Conservation (phyloP, 2,113 vertebrate genomes). For the Formicarius rufipectus region DNA sequence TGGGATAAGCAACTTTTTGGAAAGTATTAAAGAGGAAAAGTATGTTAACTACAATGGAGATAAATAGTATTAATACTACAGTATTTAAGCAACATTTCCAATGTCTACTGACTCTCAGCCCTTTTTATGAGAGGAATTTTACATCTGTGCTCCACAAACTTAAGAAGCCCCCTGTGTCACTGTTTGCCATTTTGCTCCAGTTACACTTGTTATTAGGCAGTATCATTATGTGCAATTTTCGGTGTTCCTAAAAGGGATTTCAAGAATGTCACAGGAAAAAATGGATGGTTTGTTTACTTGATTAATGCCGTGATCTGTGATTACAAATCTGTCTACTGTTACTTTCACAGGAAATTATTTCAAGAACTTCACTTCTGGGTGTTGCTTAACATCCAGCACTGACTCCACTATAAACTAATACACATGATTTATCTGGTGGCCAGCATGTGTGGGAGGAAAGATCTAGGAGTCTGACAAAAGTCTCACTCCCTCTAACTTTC, state of each 20-base stretch:
- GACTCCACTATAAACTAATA: slow-evolving; percentile 48
- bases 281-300: slow-evolving; percentile 64
- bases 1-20: background rate
- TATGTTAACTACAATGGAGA: background rate
- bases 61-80: background rate
- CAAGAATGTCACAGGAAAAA: slow-evolving; percentile 57
- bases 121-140: background rate
- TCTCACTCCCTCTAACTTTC: slow-evolving; percentile 44
- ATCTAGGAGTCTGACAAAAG: slow-evolving; percentile 54
- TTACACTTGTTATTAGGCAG: slow-evolving; percentile 6
- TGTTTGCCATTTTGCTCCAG: background rate
- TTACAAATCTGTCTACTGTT: slow-evolving; percentile 68
- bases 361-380: slow-evolving; percentile 70
- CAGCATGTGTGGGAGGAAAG: slow-evolving; percentile 61
- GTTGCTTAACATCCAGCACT: slow-evolving; percentile 64
- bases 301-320: slow-evolving; percentile 61
- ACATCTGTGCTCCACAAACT: background rate
- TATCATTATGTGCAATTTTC: slow-evolving; percentile 41
- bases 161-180: background rate
- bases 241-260: slow-evolving; percentile 56
- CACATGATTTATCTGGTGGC: slow-evolving; percentile 66
- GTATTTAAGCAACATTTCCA: slow-evolving; percentile 3
- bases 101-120: background rate
- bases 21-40: background rate
- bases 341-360: slow-evolving; percentile 74